A percentile compares a stretch with the other conserved stretches of the same genome.
phyloP scores from a whole-genome alignment of 1,140 invertebrate species.

The Sarcophaga peregrina region DNA sequence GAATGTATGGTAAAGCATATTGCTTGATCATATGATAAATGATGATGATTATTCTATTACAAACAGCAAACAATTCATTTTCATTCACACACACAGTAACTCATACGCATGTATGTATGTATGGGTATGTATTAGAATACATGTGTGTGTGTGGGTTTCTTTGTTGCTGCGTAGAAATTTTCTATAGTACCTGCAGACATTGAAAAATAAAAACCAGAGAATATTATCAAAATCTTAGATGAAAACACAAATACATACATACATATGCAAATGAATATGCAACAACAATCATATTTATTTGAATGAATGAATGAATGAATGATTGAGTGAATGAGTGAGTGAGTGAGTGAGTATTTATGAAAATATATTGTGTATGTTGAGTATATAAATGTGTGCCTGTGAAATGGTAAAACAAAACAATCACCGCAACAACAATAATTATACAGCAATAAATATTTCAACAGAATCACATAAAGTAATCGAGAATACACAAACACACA shows the following conservation, averaged over 20 bases:
- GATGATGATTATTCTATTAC: slow-evolving; percentile 16
- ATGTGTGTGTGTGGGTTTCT: not conserved
- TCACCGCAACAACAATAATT: slow-evolving; percentile 22
- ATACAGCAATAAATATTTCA: slow-evolving; percentile 25
- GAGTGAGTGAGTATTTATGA: no score
- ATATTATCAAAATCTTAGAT: slow-evolving; percentile 8
- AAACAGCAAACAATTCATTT: slow-evolving; percentile 22
- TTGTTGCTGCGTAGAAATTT: no score
- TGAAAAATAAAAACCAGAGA: not conserved
- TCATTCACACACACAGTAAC: not conserved
- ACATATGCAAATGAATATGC: not conserved
- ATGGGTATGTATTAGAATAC: not conserved
- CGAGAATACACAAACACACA: no score
- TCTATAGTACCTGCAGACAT: no score
- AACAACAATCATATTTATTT: no score
- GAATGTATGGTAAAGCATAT: slow-evolving; percentile 3
- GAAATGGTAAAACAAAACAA: not conserved
- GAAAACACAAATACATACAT: not conserved
- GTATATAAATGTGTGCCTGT: no score
- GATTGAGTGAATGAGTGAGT: no score
- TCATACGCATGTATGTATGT: not conserved
- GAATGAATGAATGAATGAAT: no score
- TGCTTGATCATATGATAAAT: slow-evolving; percentile 25
- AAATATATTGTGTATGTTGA: no score
- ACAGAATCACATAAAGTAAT: not conserved